Evolutionary conservation across 2,113 vertebrate genomes (phyloP), one percentile per base, ranked within the genome.

Genomic region (Lutjanus erythropterus): DNA sequence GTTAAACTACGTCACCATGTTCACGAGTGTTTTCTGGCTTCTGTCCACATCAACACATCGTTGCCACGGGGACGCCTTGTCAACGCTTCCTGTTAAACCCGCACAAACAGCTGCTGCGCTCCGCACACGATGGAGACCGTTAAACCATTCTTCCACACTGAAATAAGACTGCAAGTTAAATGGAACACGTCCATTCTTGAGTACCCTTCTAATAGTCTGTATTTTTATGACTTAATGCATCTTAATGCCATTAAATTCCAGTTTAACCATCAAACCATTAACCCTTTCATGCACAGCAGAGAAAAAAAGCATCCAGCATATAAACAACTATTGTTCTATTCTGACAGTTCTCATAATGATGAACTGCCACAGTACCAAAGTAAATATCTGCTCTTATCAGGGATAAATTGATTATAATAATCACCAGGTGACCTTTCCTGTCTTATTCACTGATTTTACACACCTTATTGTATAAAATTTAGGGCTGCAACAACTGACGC

Each of bases 81-180:
- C 87, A 89, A 79, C 69, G 12, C 81, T 87, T 92, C 89, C 92
- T 88, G 90, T 86, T 83, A 58, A 67, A 81, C 47, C 21, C n/a
- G 2, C 53, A 53, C 69, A 47, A 75, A 71, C 82, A 89, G 88
- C 75, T 86, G 84, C 74, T 55, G 4, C 5, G 37, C 62, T 86
- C 65, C 3, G 42, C 41, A 64, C 3, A 65, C 33, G n/a, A 39
- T 70, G 31, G 67, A 79, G 79, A 23, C 75, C 62, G 59, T 37
- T 23, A 58, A 85, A 56, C 56, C 65, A 49, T 72, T n/a, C 1
- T 16, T 52, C 42, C 23, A 66, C 35, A 47, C 49, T 46, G 47
- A 59, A 55, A 41, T 31, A 16, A 42, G 6, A 66, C 37, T 50
- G 11, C 6, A 56, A 37, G 59, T 47, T 61, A 47, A 49, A 76